Conservation (phyloP, 2,113 vertebrate species). For the Mystacornis crossleyi region DNA sequence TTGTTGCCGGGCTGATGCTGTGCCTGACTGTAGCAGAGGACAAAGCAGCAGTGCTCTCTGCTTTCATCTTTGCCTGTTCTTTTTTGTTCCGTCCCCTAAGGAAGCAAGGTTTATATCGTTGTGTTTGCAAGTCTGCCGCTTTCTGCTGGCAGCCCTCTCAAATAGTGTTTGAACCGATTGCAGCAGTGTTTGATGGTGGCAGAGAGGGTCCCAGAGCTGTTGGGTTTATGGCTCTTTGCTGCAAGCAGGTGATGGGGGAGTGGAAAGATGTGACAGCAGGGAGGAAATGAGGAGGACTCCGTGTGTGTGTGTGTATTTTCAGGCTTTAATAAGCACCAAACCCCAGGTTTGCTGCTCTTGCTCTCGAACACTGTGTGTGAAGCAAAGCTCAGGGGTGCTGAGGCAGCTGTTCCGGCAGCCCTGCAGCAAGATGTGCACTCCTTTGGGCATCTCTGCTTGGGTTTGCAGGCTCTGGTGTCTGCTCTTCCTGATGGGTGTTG, state of each 20-base stretch:
- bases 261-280: not conserved
- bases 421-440: accelerated
- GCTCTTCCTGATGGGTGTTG: not conserved
- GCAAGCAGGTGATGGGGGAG: not conserved
- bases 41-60: not conserved
- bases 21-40: not conserved
- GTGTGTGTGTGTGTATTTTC: not conserved
- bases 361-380: not conserved
- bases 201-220: not conserved
- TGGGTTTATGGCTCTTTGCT: not conserved
- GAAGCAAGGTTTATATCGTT: not conserved
- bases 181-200: not conserved
- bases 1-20: not conserved
- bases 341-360: not conserved
- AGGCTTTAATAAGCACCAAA: not conserved
- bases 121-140: not conserved
- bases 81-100: not conserved
- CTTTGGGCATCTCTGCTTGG: not conserved
- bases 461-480: not conserved
- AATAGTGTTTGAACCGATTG: accelerated
- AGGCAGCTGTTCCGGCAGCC: not conserved
- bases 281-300: not conserved
- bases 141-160: not conserved
- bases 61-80: not conserved
- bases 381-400: not conserved